Base-by-base conservation (phyloP, 1,140 invertebrate genomes). In the Lanistes nyassanus region DNA sequence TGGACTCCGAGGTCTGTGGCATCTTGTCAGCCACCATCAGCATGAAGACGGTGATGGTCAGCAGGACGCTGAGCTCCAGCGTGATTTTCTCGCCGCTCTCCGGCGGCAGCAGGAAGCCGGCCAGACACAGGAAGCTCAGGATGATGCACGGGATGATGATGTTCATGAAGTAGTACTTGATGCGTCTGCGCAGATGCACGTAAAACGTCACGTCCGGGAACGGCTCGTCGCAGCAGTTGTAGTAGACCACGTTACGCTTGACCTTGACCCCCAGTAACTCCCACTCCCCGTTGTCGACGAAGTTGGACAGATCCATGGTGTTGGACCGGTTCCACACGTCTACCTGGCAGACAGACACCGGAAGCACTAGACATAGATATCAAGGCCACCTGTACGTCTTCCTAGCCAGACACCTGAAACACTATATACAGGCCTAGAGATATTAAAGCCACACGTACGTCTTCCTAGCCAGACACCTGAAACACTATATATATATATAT, bases 201-300 rank as follows among this genome's bases (percentile, higher is more conserved):
- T 80, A 82, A 75, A 87, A 89, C 34, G 86, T 89, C 26, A 90
- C 85, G 76, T 89, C 87, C 37, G 88, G 88, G 78, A 88, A 90
- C 3, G 88, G 88, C 66, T 89, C 86, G 13, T 80, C 88, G 80
- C 93, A 94, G 83, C 93, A 94, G 26, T 92, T 92, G 84, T 94
- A 94, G 79, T 87, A 92, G 77, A 94, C 92, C 60, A 93, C 92
- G 88, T 95, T 93, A 78, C 92, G 78, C 65, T 29, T 74, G 26
- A 78, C 80, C 65, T 76, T 78, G 1, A 81, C 76, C 13, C 80
- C 80, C 0, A 84, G 73, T 9, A 87, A 80, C 68, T 86, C 81
- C 85, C 85, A 87, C 64, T 86, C 85, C 21, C 83, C 84, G 72
- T 85, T 87, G 69, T 85, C 83, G 2, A 87, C 85, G 47, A 86